phyloP scores from a whole-genome alignment of 2,797 vertebrate genomes.

The Phaenicophaeus curvirostris region DNA sequence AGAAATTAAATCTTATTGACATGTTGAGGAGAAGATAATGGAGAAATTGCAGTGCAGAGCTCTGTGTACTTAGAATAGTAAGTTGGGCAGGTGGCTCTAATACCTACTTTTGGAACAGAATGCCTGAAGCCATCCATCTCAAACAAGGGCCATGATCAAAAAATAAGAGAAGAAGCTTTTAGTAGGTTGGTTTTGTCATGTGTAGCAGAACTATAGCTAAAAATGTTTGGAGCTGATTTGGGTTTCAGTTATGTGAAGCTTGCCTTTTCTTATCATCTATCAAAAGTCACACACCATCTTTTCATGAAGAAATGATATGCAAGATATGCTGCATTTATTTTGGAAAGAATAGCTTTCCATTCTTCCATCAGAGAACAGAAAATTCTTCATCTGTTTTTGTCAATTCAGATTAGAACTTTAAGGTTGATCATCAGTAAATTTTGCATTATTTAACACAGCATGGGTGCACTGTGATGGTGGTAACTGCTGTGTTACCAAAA shows the following conservation, averaged over 20 bases:
- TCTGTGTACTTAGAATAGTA: not conserved
- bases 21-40: not conserved
- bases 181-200: not conserved
- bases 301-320: not conserved
- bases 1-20: not conserved
- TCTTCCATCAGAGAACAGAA: not conserved
- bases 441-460: not conserved
- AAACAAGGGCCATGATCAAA: not conserved
- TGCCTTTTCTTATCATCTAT: not conserved
- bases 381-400: not conserved
- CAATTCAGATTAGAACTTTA: not conserved
- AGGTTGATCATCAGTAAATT: not conserved
- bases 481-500: not conserved
- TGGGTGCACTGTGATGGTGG: not conserved
- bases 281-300: not conserved
- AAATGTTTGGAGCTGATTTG: not conserved
- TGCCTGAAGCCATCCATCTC: rapidly evolving
- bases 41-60: not conserved
- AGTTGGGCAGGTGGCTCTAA: not conserved
- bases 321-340: not conserved
- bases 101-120: not conserved
- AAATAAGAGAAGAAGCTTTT: not conserved
- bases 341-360: not conserved
- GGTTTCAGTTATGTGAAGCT: not conserved
- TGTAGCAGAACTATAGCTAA: not conserved